Base-by-base conservation (phyloP, 2,113 vertebrate genomes). In the Anhinga rufa region DNA sequence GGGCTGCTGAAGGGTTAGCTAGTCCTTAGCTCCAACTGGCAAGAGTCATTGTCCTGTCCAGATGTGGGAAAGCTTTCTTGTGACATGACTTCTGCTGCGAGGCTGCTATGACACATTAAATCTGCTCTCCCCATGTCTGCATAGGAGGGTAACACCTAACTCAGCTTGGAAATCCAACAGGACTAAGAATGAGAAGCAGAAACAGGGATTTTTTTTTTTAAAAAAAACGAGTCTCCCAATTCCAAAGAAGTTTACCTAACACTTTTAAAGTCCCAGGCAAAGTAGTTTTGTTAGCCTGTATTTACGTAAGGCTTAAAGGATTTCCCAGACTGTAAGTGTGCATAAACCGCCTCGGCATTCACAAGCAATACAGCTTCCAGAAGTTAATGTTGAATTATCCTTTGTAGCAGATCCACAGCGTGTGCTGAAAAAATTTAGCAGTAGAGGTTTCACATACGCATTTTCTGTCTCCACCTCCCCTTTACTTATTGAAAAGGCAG, bases 281-380 rank as follows among this genome's bases (percentile, higher is more conserved):
- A 4, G 4, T 22, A 79, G 34, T 76, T 85, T 82, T 83, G 64
- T 69, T 54, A 48, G 66, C 32, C 25, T 66, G 49, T 65, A 9
- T 81, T 94, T 88, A 80, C 24, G 2, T 31, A 80, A 88, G 82
- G 68, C 75, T 94, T 36, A 82, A 61, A 96, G 55, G 46, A 44
- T 91, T 77, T 76, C 34, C 40, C 46, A 72, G 74, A 10, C 46
- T 5, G 17, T 28, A 91, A 89, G 91, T 68, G 78, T 28, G 13
- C 4, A 6, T 31, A 62, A 89, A 74, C 14, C 66, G 70, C 60
- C n/a, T 62, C 18, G 0, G 48, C n/a, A 38, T 58, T 88, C 51
- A 44, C 0, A 0, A 61, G 58, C 54, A 80, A 60, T 6, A 22
- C 49, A 66, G 62, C 72, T 83, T 88, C 65, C 86, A 91, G 82